Base-by-base conservation (phyloP, 2,113 vertebrate species). In the Toxotes chatareus region DNA sequence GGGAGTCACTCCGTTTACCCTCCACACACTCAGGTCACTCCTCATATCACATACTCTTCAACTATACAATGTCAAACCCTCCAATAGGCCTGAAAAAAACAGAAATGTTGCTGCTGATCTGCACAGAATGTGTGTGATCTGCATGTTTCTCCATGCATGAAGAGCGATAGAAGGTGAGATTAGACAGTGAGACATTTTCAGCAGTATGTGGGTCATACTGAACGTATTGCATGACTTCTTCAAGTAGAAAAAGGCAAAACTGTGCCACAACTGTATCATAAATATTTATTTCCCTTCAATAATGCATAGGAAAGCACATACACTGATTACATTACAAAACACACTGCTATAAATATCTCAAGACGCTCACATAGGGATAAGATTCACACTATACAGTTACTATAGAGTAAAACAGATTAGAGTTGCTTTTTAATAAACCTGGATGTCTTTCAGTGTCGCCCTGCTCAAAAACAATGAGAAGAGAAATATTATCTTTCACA, bases 1-100 rank as follows among this genome's bases (percentile, higher is more conserved):
- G 88, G 86, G 89, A 90, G 84, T 83, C 88, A 70, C 82, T 86
- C 79, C 89, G 83, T 91, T 94, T 93, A 94, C 89, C 92, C 91
- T 92, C 87, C 77, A 77, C 88, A 51, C 87, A 17, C 89, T 76
- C 78, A 27, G 91, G 90, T 92, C 91, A 84, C 76, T 86, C 90
- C 51, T 90, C 86, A 86, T 57, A 89, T 90, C 91, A 89, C 82
- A 87, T 79, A 60, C 76, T 74, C 44, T 31, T 82, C 85, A 82
- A 46, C 80, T 56, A 42, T n/a, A 76, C 91, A 89, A 93, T 90
- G 92, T 91, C 91, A 91, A 82, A 88, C 40, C 74, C 46, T 83
- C 51, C 67, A 27, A 13, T 27, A 34, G 73, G 60, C 23, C 73
- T n/a, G n/a, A 10, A 21, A 70, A 56, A 62, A 64, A 27, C 11